Conservation (phyloP, 23 tunicate genomes). For the Phallusia fumigata region DNA sequence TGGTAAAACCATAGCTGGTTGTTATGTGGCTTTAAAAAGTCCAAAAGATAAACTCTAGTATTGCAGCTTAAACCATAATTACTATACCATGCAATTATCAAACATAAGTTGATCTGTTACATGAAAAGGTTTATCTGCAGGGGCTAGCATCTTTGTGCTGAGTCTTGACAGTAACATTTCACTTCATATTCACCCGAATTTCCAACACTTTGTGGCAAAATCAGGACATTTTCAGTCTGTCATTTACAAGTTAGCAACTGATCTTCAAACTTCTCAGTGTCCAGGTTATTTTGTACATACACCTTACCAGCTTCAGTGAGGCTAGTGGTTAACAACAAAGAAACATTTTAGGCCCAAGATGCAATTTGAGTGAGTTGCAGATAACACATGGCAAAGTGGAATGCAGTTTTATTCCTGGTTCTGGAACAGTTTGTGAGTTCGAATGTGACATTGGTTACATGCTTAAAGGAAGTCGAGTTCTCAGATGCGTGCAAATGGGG, state of each 20-base stretch:
- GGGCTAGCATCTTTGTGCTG: neutral
- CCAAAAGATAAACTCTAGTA: neutral
- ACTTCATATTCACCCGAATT: neutral
- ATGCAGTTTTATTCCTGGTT: neutral
- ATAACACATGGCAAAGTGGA: neutral
- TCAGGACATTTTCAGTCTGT: neutral
- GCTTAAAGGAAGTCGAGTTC: neutral
- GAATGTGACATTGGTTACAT: neutral
- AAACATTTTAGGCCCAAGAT: neutral
- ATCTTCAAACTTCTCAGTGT: neutral
- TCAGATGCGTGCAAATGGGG: neutral
- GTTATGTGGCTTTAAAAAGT: neutral
- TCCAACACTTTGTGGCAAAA: neutral
- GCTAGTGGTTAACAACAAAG: neutral
- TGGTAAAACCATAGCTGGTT: neutral
- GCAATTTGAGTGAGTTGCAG: neutral
- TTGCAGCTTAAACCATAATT: too few species aligned
- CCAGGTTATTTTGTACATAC: neutral
- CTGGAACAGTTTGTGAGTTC: neutral
- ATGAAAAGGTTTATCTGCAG: neutral
- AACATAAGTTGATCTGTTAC: too few species aligned
- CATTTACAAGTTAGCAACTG: neutral
- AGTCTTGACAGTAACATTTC: neutral
- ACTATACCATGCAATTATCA: too few species aligned
- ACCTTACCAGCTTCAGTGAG: neutral